A percentile compares a stretch with the other conserved stretches of the same genome.
These are phyloP conservation scores for Ips typographus DNA, from an alignment of 1,140 invertebrate species.

Conservation along the genomic window DNA sequence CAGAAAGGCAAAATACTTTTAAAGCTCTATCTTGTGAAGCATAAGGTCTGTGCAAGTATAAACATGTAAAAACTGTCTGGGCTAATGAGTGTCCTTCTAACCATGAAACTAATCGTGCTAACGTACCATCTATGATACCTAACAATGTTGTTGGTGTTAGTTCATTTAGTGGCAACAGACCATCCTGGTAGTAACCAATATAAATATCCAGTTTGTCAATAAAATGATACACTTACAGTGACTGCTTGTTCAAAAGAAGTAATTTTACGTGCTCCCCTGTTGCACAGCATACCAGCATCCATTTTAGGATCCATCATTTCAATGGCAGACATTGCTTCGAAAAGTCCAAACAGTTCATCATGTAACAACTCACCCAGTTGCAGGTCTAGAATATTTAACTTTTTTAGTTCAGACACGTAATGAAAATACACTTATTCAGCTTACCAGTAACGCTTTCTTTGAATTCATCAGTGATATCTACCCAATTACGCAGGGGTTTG, in stretches of 20 bases:
- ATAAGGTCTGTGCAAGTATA: conserved; percentile 91
- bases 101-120: conserved; percentile 92
- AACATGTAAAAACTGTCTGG: conserved; percentile 96
- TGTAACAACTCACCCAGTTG: conserved; percentile 86
- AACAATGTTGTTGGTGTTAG: conserved; percentile 71
- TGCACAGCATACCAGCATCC: conserved; percentile 98
- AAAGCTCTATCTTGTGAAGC: conserved; percentile 81
- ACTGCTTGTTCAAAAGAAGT: conserved; percentile 88
- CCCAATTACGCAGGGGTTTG: conserved; percentile 63
- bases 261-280: conserved; percentile 79
- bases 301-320: conserved; percentile 99
- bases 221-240: conserved; percentile 57
- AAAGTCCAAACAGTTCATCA: conserved; percentile 85
- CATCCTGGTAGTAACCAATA: conserved; percentile 57
- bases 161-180: conserved; percentile 77
- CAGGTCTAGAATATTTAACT: conserved; percentile 60
- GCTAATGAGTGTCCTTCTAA: conserved; percentile 93
- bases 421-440: not conserved
- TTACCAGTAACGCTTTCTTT: conserved; percentile 73
- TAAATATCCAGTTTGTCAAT: not conserved
- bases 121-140: conserved; percentile 91
- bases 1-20: conserved; percentile 82
- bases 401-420: not conserved
- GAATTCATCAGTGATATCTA: conserved; percentile 77
- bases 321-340: conserved; percentile 99